Conservation (phyloP, 2,797 vertebrate genomes). For the Pseudocheirus occidentalis region DNA sequence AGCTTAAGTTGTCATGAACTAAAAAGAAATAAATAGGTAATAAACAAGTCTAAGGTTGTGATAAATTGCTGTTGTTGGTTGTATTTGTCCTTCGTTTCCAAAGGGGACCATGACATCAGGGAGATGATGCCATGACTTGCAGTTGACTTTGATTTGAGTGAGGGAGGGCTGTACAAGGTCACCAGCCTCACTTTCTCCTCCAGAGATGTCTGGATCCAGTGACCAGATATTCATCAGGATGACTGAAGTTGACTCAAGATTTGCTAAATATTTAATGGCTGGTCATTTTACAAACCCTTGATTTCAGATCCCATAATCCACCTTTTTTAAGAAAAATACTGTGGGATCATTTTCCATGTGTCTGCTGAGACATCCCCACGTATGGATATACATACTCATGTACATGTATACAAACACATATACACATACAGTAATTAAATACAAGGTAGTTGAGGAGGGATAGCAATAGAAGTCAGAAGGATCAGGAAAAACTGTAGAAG, state of each 20-base stretch:
- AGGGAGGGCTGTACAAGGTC: no score
- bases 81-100: no score
- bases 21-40: constrained; percentile 72
- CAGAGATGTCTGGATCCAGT: no score
- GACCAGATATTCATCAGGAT: no score
- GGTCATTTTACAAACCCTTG: constrained; percentile 58
- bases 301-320: constrained; percentile 63
- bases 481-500: background rate
- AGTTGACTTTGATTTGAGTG: no score
- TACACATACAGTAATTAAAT: background rate
- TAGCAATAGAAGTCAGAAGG: background rate
- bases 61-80: constrained; percentile 29
- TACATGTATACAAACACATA: no score
- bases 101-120: no score
- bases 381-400: constrained; percentile 17
- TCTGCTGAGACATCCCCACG: constrained; percentile 84
- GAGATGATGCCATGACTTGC: no score
- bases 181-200: no score
- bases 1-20: constrained; percentile 41
- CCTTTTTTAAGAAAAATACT: constrained; percentile 51
- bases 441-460: background rate
- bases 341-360: constrained; percentile 80
- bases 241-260: no score
- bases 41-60: constrained; percentile 70
- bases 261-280: constrained; percentile 48